Evolutionary conservation across 2,797 vertebrate genomes (phyloP).

Genomic region (Artibeus jamaicensis): DNA sequence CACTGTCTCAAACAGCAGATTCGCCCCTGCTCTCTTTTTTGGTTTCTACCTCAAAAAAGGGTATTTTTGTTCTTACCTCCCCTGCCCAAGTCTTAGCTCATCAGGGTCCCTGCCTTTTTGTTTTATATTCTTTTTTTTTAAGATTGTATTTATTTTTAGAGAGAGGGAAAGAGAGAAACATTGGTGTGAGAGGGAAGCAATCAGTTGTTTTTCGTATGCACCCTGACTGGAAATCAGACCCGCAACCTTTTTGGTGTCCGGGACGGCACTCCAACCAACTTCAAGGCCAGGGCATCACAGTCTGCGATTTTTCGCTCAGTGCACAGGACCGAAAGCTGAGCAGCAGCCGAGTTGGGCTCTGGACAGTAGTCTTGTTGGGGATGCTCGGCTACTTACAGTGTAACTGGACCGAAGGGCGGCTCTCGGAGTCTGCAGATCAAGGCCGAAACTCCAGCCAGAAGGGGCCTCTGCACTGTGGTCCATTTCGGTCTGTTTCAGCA

Average conservation of each 20-base stretch:
- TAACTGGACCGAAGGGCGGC: neutral
- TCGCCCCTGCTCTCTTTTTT: neutral
- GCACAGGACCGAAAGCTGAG: neutral
- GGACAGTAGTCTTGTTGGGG: neutral
- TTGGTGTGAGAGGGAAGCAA: too few relatives aligned
- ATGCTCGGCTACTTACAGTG: neutral
- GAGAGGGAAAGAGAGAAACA: too few relatives aligned
- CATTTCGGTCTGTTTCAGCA: neutral
- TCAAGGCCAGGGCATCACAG: too few relatives aligned
- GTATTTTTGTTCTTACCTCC: neutral
- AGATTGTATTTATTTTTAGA: too few relatives aligned
- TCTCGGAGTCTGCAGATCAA: neutral
- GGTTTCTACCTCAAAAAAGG: neutral
- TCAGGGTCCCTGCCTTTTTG: neutral
- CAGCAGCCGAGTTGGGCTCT: neutral
- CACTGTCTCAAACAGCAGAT: neutral
- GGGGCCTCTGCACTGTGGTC: neutral
- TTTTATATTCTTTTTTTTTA: neutral
- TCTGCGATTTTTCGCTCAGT: neutral
- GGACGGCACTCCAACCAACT: too few relatives aligned
- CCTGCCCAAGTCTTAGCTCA: neutral
- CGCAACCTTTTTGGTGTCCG: neutral
- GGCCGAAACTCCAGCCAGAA: neutral
- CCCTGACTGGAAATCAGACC: neutral
- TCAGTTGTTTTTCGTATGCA: neutral